Base-by-base conservation (phyloP, 2,113 vertebrate genomes). In the Numida meleagris region DNA sequence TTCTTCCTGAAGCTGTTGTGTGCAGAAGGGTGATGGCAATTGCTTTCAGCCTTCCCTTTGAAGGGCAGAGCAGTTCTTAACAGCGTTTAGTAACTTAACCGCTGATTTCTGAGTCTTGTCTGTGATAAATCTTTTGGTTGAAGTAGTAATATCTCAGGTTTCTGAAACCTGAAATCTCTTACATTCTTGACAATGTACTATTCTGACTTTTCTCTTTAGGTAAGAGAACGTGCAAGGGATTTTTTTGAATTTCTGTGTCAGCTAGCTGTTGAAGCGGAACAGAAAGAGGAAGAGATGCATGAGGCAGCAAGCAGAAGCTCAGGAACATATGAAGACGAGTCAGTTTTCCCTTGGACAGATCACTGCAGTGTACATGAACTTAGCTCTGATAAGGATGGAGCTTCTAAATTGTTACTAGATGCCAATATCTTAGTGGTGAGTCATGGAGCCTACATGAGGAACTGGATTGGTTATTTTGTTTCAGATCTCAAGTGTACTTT, bases 391-490 rank as follows among this genome's bases (percentile, higher is more conserved):
- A 50, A 79, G 0, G 2, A 77, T 6, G 77, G 96, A 7, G 91
- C 95, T 2, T 73, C 96, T 14, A 75, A 36, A 4, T 77, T 80
- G 0, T 73, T 79, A 0, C 68, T 98, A 51, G 86, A 87, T 9
- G 97, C 98, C 88, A 98, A 98, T 80, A 93, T 98, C 38, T 95
- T 99, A 83, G 98, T 98, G 36, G 99, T 99, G 94, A 99, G 99
- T 96, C 99, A 99, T 0, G 99, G 99, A 3, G 99, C 98, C 13
- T 99, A 98, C 96, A 99, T 99, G 97, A 98, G 97, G 27, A 98
- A 98, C 51, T 98, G 98, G 92, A 80, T 98, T 34, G 95, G 86
- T 82, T 98, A 99, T 97, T 97, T 99, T 16, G 96, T 99, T 78
- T 98, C 98, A 42, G 98, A 99, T 80, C 97, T 99, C 16, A 85